Base-by-base conservation (phyloP, 92 coral and sea anemone genomes). In the Scolanthus callimorphus region DNA sequence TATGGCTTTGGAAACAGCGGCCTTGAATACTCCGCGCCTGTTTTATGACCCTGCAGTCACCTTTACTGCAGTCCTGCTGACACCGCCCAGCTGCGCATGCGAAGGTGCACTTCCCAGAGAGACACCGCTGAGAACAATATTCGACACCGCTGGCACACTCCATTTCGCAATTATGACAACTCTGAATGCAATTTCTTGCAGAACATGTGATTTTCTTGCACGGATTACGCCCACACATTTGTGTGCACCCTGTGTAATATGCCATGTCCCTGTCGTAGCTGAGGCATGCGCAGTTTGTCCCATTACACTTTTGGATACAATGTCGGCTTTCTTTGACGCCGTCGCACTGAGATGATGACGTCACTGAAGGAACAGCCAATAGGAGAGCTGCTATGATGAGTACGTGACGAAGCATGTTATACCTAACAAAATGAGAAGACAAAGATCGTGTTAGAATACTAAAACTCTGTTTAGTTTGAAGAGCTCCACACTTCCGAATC, bases 91-190 rank as follows among this genome's bases (percentile, higher is more conserved):
- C 96, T 19, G 68, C 34, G 45, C 96, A 88, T 41, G 65, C 73
- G n/a, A 88, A 72, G 3, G 59, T 29, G 53, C 96, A 88, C 38
- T 20, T 62, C 23, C 80, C 96, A 25, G 86, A 82, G 28, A 88
- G 27, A 58, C 96, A 88, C 59, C 57, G 68, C 84, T 91, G 97
- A 51, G 60, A 62, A 41, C 97, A 91, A 49, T 60, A 73, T 45
- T 76, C 82, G 49, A 91, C 97, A 30, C 72, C 73, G n/a, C 78
- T 39, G 20, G 89, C 74, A 58, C 97, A 91, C 27, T 80, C 82
- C 97, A 91, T 91, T 4, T 54, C 52, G 71, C 96, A 91, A 50
- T 76, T 82, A 48, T 69, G 83, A 30, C 96, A 88, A 67, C 71
- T 74, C 44, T 88, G 96, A 60, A 67, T 39, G 27, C 96, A 88